These are phyloP conservation scores for Eristalis tenax DNA, from an alignment of 2,888 invertebrate genomes.

Conservation along the genomic window DNA sequence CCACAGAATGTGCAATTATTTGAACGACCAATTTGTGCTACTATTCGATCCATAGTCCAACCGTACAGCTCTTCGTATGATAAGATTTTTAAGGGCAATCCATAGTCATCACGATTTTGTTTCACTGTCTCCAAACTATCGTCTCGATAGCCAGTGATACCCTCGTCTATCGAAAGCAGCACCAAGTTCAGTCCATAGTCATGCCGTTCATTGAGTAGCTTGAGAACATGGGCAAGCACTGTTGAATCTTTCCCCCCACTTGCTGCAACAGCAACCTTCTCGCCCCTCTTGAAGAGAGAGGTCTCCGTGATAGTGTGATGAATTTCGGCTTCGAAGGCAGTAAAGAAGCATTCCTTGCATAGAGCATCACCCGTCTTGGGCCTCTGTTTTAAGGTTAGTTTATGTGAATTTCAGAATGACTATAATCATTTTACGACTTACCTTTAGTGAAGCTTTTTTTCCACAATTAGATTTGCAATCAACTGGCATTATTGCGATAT, in stretches of 20 bases:
- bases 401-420: not conserved
- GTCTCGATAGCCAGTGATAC: constrained; percentile 97
- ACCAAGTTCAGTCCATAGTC: constrained; percentile 94
- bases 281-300: constrained; percentile 90
- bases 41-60: constrained; percentile 99
- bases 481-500: constrained; percentile 84
- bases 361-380: constrained; percentile 95
- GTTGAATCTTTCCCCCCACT: constrained; percentile 98
- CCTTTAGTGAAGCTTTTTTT: constrained; percentile 89
- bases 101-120: constrained; percentile 95
- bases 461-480: constrained; percentile 88
- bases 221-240: constrained; percentile 96
- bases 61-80: constrained; percentile 99
- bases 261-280: constrained; percentile 95
- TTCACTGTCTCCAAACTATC: constrained; percentile 98
- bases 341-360: constrained; percentile 97
- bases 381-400: constrained; percentile 83
- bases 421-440: constrained; percentile 76
- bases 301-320: constrained; percentile 93
- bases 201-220: constrained; percentile 93
- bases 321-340: constrained; percentile 96
- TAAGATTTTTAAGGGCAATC: constrained; percentile 95
- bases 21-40: constrained; percentile 90
- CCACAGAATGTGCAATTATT: constrained; percentile 99
- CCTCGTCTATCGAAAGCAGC: constrained; percentile 98